These are phyloP conservation scores for Amiota mariae DNA, from an alignment of 2,888 invertebrate species.

Conservation along the genomic window DNA sequence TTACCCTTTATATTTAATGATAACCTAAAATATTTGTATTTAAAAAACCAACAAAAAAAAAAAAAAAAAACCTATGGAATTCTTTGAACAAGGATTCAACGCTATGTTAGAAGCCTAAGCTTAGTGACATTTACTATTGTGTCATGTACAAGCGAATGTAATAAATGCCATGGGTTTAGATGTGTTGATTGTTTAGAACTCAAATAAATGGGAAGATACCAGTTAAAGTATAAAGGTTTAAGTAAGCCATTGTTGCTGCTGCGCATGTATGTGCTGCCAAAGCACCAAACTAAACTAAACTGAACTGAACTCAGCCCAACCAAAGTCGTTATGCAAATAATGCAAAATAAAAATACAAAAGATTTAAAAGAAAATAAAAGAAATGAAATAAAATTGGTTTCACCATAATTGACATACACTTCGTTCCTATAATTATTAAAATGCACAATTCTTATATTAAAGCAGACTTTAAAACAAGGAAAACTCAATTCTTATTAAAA, in stretches of 20 bases:
- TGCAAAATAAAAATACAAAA: background rate
- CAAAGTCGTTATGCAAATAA: slow-evolving; percentile 20
- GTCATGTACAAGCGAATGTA: background rate
- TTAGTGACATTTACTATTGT: slow-evolving; percentile 1
- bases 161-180: background rate
- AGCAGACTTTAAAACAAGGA: too few relatives aligned
- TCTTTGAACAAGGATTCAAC: background rate
- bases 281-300: background rate
- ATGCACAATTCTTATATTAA: too few relatives aligned
- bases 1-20: too few relatives aligned
- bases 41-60: background rate
- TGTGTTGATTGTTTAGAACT: background rate
- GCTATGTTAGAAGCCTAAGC: background rate
- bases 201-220: background rate
- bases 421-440: too few relatives aligned
- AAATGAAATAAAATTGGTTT: background rate
- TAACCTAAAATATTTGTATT: background rate
- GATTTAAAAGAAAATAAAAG: background rate
- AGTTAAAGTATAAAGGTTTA: background rate
- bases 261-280: slow-evolving; percentile 9
- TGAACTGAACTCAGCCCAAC: slow-evolving; percentile 11
- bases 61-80: too few relatives aligned
- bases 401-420: too few relatives aligned
- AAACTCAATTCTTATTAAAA: too few relatives aligned
- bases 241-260: background rate